Percentiles rank a stretch among this genome's conserved stretches.
Conservation (phyloP, 1,140 invertebrate species). For the Micrasema minimum region DNA sequence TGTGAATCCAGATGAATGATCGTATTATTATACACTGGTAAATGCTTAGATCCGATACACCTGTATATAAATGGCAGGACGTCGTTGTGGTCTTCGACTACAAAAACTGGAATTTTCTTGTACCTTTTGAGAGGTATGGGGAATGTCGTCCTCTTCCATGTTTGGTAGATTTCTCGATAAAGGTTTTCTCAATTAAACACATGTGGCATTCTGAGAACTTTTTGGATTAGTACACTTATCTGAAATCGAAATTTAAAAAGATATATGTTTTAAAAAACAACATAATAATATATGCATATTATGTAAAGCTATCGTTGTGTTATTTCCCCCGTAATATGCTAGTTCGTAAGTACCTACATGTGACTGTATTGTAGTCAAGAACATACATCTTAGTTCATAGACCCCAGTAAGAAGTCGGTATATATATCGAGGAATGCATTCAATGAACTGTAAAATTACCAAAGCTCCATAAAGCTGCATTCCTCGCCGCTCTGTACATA, state of each 20-base stretch:
- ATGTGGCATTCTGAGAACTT: no score
- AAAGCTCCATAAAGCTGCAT: constrained; percentile 15
- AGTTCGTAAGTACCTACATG: no score
- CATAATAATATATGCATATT: no score
- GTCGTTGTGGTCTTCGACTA: constrained; percentile 84
- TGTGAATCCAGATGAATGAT: constrained; percentile 92
- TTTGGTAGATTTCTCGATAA: background rate
- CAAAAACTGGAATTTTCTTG: constrained; percentile 75
- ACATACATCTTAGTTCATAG: no score
- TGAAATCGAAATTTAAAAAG: no score
- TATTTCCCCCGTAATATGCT: no score
- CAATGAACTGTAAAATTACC: constrained; percentile 25
- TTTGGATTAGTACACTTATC: no score
- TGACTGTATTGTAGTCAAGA: no score
- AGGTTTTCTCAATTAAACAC: no score
- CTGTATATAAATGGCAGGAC: constrained; percentile 84
- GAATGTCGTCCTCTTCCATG: constrained; percentile 38
- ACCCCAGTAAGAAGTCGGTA: no score
- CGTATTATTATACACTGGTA: constrained; percentile 79
- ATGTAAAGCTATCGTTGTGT: no score
- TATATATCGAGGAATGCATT: constrained; percentile 18
- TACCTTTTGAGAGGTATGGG: constrained; percentile 62
- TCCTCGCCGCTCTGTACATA: constrained; percentile 18
- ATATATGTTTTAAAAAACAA: no score
- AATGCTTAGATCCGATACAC: constrained; percentile 82